Evolutionary conservation across 2,113 vertebrate genomes (phyloP), one percentile per base, ranked within the genome.

Genomic region (Myotis brandtii): DNA sequence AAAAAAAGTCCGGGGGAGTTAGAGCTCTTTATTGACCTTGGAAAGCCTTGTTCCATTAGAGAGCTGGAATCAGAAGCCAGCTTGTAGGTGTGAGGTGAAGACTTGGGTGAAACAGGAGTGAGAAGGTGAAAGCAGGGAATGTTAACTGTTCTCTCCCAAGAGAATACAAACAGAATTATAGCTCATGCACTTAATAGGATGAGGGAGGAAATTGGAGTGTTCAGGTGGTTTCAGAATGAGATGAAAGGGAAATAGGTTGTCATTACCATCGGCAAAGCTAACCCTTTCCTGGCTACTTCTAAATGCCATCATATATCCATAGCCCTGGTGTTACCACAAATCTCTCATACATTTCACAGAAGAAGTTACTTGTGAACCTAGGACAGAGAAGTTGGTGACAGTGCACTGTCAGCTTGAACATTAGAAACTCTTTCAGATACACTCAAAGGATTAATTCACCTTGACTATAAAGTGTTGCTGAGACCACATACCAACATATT

Each of bases 1-100:
- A 83, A 83, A 80, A 92, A 83, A 80, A 92, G 50, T n/a, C 52
- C 50, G 59, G 34, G 17, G 27, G 59, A 69, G 50, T 75, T 40
- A 52, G 23, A 80, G 66, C 8, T 93, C 48, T 86, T 89, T 46
- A 4, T 46, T 89, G 79, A 93, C 95, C 86, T 94, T 94, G 80
- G 48, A 86, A 89, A 93, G 46, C n/a, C 40, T 85, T 30, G 1
- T 72, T 89, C 90, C 76, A 20, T 66, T 92, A 84, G 56, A 83
- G 27, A 86, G 48, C 21, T 86, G 17, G 64, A 79, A 81, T 89
- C 17, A 30, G 52, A 93, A 62, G 32, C 82, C 56, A 48, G 27
- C 43, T 77, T 85, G 18, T 72, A 73, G 64, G 13, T 50, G 13
- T 50, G 37, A 59, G 25, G 2, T 72, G n/a, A 56, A 62, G 13